Conservation (phyloP, 2,888 invertebrate species). For the Leucania comma region DNA sequence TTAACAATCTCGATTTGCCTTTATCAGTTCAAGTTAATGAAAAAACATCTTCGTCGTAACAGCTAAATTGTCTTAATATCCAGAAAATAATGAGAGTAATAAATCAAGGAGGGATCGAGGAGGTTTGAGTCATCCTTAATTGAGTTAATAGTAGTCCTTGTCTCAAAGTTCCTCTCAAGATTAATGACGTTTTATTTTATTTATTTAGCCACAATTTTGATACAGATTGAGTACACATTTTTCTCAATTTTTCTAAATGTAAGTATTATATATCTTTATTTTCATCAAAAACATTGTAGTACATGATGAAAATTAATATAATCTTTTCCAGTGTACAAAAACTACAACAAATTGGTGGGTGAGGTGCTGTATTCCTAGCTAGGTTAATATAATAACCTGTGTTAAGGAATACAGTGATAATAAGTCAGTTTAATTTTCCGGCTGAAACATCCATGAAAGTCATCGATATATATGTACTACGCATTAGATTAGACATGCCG, state of each 20-base stretch:
- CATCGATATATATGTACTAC: too few species aligned
- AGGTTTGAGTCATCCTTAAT: slow-evolving; percentile 44
- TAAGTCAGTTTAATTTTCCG: too few species aligned
- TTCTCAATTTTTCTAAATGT: neutral
- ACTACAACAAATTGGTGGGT: too few species aligned
- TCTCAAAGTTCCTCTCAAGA: slow-evolving; percentile 44
- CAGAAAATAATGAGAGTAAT: slow-evolving; percentile 45
- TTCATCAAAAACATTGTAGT: too few species aligned
- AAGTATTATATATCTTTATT: too few species aligned
- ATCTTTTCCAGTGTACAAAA: too few species aligned
- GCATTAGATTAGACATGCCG: too few species aligned
- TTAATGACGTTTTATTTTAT: slow-evolving; percentile 51
- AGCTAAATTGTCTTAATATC: slow-evolving; percentile 34
- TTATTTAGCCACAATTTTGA: slow-evolving; percentile 40
- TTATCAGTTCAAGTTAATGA: slow-evolving; percentile 22
- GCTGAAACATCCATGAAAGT: too few species aligned
- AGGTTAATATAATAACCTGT: too few species aligned
- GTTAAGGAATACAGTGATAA: too few species aligned
- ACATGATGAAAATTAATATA: too few species aligned
- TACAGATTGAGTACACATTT: slow-evolving; percentile 32
- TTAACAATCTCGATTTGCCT: slow-evolving; percentile 2
- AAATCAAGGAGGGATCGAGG: slow-evolving; percentile 36
- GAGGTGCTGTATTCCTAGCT: too few species aligned
- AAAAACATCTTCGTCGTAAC: slow-evolving; percentile 29
- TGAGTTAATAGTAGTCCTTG: slow-evolving; percentile 44